Conservation (phyloP, 64 coral and sea anemone species). For the Stichodactyla mertensii region DNA sequence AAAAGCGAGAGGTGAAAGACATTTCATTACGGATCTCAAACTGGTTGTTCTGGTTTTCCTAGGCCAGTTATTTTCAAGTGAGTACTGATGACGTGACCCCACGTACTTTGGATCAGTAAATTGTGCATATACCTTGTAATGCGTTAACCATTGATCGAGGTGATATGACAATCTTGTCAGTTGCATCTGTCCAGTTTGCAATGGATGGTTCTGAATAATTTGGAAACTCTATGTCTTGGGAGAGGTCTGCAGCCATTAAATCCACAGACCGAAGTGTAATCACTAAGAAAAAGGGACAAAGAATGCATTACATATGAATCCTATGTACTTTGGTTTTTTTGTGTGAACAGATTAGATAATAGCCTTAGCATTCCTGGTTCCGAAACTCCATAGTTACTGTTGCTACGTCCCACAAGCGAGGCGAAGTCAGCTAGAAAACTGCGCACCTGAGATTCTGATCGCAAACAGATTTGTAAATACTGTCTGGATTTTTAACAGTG, state of each 20-base stretch:
- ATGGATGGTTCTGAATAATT: slow-evolving; percentile 49
- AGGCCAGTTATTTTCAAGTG: no score
- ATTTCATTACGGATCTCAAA: no score
- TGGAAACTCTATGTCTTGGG: slow-evolving; percentile 35
- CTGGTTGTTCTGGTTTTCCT: no score
- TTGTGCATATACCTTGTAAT: background rate
- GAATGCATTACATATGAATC: background rate
- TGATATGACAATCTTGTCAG: background rate
- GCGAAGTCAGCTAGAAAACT: no score
- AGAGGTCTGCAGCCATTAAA: slow-evolving; percentile 5
- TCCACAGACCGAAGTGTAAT: slow-evolving; percentile 11
- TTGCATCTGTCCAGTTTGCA: slow-evolving; percentile 43
- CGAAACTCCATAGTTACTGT: no score
- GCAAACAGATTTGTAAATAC: background rate
- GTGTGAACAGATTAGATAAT: no score
- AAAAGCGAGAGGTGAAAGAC: no score
- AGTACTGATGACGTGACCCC: no score
- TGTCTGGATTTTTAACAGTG: no score
- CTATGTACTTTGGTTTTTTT: background rate
- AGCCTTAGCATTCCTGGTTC: no score
- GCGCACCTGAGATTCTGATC: background rate
- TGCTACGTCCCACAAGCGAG: no score
- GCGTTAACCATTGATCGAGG: background rate
- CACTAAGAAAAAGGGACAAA: slow-evolving; percentile 15
- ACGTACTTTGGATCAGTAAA: background rate